Evolutionary conservation across 37 sponge, comb jelly and placozoan genomes (phyloP), one percentile per base, ranked within the genome.

Genomic region (Tethya wilhelma): DNA sequence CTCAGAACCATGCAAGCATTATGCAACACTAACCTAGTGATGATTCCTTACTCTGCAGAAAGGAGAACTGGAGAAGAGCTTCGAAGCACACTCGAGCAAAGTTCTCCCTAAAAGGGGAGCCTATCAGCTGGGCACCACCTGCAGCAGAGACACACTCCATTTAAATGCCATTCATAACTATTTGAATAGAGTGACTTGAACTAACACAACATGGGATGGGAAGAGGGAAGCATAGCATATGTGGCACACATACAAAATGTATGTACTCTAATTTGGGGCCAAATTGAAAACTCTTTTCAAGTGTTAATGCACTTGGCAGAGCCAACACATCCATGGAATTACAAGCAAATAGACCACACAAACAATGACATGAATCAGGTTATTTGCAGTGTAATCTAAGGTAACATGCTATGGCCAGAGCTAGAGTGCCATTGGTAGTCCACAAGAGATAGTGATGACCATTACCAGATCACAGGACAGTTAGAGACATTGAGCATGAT

Each of bases 31-130:
- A 17, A 84, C 84, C 75, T 22, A 84, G 71, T 23, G 74, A 58
- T 31, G 71, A 62, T 22, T 71, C 71, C 26, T 78, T 41, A 55
- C 69, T 76, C 43, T 77, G 57, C 34, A 91, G 59, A 68, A 95
- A 92, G 53, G 96, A 95, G 65, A 94, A 86, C 59, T 89, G 90
- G 2, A 97, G 76, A 2, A 97, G 77, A 65, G 95, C 94, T 34
- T 97, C 93, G 69, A 97, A 97, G 73, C 97, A 97, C 29, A 67
- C 66, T 40, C 82, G 81, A 22, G 97, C 92, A 83, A 97, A 94
- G 42, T 80, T 75, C 67, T 97, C 97, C 60, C 95, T 86, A 44
- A 93, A 79, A 39, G 83, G 77, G 4, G 71, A 26, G 36, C 17
- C 64, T 32, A 49, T 36, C 23, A 17, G 40, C 26, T 4, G 1